A percentile compares a stretch with the other conserved stretches of the same genome.
Conservation (phyloP, 2,797 vertebrate genomes). For the Gila robusta region DNA sequence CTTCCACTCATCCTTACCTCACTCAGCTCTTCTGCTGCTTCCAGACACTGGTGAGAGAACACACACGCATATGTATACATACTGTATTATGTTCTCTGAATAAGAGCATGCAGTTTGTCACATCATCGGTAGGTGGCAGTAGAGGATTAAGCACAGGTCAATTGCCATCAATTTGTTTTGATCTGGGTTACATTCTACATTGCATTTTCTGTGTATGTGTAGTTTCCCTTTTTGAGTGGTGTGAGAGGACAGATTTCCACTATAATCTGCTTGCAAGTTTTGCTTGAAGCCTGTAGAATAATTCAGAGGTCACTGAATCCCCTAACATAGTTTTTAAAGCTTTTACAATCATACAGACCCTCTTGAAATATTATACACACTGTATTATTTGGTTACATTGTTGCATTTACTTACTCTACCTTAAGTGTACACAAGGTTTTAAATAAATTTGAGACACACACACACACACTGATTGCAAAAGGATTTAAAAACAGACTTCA, state of each 20-base stretch:
- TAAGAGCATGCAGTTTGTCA: background rate
- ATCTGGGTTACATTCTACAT: background rate
- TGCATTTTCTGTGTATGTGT: background rate
- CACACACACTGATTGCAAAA: background rate
- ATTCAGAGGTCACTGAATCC: background rate
- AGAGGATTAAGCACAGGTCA: background rate
- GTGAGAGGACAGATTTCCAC: background rate
- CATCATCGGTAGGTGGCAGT: slow-evolving; percentile 25
- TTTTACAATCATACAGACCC: slow-evolving; percentile 6
- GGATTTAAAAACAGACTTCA: background rate
- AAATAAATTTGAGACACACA: background rate
- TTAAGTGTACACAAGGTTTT: background rate
- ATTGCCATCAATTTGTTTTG: background rate
- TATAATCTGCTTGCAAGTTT: slow-evolving; percentile 12
- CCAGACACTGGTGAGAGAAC: slow-evolving; percentile 87
- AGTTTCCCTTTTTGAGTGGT: background rate
- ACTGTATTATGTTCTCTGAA: background rate
- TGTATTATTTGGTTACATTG: background rate
- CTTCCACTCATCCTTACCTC: slow-evolving; percentile 93
- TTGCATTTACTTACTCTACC: background rate
- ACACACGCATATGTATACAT: background rate
- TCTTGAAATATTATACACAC: background rate
- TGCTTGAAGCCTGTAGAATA: background rate
- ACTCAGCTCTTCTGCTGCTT: slow-evolving; percentile 97
- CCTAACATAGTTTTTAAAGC: background rate